A percentile compares a stretch with the other conserved stretches of the same genome.
These are phyloP conservation scores for Papilio polyxenes DNA, from an alignment of 1,140 invertebrate genomes.

Conservation along the genomic window DNA sequence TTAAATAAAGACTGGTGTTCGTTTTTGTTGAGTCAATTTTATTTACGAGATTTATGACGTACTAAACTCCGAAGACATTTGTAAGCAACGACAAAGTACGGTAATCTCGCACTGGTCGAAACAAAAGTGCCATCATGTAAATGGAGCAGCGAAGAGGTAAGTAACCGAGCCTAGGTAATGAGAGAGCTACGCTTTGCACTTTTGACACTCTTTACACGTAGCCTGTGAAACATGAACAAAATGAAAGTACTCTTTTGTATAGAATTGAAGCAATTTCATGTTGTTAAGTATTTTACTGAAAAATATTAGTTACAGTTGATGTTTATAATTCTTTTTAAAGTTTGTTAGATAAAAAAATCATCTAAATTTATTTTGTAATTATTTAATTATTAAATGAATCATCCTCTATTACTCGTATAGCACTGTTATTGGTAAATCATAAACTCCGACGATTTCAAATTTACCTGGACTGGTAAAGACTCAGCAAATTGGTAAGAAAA, in stretches of 20 bases:
- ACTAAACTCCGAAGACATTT: neutral
- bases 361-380: too few relatives aligned
- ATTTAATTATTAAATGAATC: too few relatives aligned
- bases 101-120: constrained; percentile 2
- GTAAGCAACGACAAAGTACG: neutral
- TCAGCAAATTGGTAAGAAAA: too few relatives aligned
- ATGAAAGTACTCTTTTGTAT: constrained; percentile 22
- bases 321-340: neutral
- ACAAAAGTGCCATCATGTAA: constrained; percentile 53
- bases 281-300: neutral
- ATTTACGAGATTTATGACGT: too few relatives aligned
- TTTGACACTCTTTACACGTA: constrained; percentile 28
- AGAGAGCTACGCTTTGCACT: constrained; percentile 35
- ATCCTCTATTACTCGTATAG: too few relatives aligned
- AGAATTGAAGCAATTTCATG: neutral
- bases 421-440: too few relatives aligned
- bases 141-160: constrained; percentile 43
- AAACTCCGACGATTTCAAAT: too few relatives aligned
- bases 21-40: too few relatives aligned
- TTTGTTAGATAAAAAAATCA: neutral
- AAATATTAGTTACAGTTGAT: neutral
- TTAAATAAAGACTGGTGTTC: too few relatives aligned
- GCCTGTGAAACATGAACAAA: neutral
- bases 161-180: constrained; percentile 42
- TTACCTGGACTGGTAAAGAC: too few relatives aligned